These are phyloP conservation scores for Microtus montanus DNA, from an alignment of 2,113 vertebrate species.

Conservation along the genomic window DNA sequence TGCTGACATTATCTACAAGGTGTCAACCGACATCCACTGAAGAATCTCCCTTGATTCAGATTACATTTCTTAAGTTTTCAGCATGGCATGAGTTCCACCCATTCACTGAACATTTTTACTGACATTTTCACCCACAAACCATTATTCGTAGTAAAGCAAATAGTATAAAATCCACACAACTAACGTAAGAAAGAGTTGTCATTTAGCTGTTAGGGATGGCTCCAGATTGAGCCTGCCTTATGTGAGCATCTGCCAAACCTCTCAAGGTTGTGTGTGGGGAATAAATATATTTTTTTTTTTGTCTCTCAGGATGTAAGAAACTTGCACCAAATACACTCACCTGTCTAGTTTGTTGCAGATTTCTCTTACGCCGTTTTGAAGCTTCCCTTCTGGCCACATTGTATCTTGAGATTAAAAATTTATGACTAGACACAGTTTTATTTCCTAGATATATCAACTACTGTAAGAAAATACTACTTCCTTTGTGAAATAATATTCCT, in stretches of 20 bases:
- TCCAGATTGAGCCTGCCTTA: background rate
- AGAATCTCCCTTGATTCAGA: background rate
- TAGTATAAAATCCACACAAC: background rate
- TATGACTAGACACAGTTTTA: background rate
- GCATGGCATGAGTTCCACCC: background rate
- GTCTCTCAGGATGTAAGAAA: background rate
- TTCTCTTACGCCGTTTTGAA: slow-evolving; percentile 19
- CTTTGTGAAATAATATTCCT: background rate
- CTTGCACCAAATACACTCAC: background rate
- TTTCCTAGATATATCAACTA: background rate
- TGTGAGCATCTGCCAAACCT: background rate
- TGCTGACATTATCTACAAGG: background rate
- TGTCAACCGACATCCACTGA: background rate
- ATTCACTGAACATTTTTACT: background rate
- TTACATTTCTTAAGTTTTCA: background rate
- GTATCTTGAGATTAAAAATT: background rate
- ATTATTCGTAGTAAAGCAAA: background rate
- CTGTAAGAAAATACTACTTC: background rate
- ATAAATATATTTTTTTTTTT: background rate
- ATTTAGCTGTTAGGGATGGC: background rate
- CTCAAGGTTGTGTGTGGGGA: background rate
- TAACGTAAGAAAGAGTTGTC: background rate
- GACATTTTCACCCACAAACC: background rate
- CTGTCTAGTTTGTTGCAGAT: background rate
- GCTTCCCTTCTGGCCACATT: background rate